These are phyloP conservation scores for Semaprochilodus insignis DNA, from an alignment of 2,797 vertebrate species.

Conservation along the genomic window DNA sequence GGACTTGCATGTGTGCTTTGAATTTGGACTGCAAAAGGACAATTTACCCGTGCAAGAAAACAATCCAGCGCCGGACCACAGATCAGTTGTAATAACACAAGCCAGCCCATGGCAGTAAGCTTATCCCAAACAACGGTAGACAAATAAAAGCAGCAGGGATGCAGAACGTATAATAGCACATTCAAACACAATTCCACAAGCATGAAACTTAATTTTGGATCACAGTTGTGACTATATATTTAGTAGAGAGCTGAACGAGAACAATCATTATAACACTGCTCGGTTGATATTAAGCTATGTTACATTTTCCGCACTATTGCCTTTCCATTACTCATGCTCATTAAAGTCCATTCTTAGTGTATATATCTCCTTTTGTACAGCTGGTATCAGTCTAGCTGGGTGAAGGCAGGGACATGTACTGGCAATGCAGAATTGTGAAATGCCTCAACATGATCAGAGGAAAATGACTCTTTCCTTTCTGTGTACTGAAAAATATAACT, in stretches of 20 bases:
- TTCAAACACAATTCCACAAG: constrained; percentile 29
- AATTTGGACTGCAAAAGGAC: constrained; percentile 53
- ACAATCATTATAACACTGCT: constrained; percentile 16
- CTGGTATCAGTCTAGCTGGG: background rate
- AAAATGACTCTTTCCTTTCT: background rate
- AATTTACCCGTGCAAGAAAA: constrained; percentile 50
- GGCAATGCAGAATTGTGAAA: background rate
- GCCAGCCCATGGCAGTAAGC: constrained; percentile 38
- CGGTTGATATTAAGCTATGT: background rate
- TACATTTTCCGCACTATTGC: background rate
- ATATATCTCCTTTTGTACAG: background rate
- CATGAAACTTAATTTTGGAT: constrained; percentile 45
- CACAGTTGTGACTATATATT: constrained; percentile 35
- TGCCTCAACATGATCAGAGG: background rate
- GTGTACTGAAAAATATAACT: background rate
- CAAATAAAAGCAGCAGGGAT: constrained; percentile 56
- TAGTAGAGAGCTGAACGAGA: constrained; percentile 4
- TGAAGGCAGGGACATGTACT: background rate
- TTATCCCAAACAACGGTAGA: constrained; percentile 46
- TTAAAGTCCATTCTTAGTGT: background rate
- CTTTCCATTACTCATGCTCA: background rate
- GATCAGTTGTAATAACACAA: constrained; percentile 57
- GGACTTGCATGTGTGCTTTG: constrained; percentile 49
- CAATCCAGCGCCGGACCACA: constrained; percentile 39
- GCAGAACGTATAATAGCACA: constrained; percentile 33